Evolutionary conservation across 2,888 invertebrate species (phyloP).

Genomic region (Acanthosepion esculentum): DNA sequence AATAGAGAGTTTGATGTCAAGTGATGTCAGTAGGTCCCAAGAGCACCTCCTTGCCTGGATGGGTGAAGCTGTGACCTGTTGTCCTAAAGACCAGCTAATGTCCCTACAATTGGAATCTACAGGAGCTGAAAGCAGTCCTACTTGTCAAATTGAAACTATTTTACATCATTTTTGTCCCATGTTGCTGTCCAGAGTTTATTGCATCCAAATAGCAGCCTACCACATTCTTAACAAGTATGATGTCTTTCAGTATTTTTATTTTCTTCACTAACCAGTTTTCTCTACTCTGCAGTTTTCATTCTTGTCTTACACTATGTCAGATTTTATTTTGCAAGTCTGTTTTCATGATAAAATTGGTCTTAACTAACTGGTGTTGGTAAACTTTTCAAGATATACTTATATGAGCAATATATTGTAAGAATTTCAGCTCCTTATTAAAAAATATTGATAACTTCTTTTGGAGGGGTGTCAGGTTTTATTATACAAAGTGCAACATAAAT

Average conservation of each 20-base stretch:
- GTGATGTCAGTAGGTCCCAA: conserved; percentile 50
- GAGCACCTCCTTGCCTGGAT: conserved; percentile 56
- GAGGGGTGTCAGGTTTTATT: too few species aligned
- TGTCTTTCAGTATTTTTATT: not conserved
- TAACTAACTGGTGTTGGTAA: too few species aligned
- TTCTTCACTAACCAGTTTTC: not conserved
- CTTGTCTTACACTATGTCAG: not conserved
- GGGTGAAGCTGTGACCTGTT: conserved; percentile 59
- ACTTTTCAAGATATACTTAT: too few species aligned
- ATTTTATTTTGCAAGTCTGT: too few species aligned
- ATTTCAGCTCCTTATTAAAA: too few species aligned
- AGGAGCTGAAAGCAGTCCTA: conserved; percentile 57
- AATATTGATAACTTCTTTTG: too few species aligned
- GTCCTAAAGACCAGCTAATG: conserved; percentile 62
- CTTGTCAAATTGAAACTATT: conserved; percentile 63
- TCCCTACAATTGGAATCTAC: conserved; percentile 60
- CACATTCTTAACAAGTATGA: conserved; percentile 64
- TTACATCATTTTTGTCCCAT: conserved; percentile 72
- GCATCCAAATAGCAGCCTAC: conserved; percentile 68
- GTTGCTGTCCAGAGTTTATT: conserved; percentile 56
- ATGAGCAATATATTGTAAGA: too few species aligned
- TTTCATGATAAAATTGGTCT: too few species aligned
- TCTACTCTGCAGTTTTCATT: not conserved
- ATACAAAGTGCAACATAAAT: too few species aligned
- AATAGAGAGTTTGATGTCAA: conserved; percentile 49